Base-by-base conservation (phyloP, 2,888 invertebrate species). In the Andricus quercusramuli region DNA sequence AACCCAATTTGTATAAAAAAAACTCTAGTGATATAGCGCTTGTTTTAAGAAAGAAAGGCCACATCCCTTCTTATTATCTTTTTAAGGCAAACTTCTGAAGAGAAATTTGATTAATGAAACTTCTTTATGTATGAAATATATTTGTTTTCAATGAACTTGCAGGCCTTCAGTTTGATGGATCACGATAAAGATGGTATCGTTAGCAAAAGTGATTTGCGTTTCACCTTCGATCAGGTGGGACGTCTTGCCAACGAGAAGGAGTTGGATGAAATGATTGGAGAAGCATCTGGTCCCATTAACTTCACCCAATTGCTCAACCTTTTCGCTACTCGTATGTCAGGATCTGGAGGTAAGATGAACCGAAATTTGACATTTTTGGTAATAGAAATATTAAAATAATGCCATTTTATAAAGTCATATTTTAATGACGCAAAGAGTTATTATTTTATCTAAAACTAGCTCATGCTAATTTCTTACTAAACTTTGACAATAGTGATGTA, bases 121-220 rank as follows among this genome's bases (percentile, higher is more conserved):
- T 47, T 4, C 17, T 0, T 47, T 17, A 47, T 47, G 17, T 22
- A 8, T 66, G 17, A 2, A 37, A 41, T 17, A 22, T 11, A 25
- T 41, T 37, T n/a, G 11, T n/a, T 17, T 66, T n/a, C 0, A 15
- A 29, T 13, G 20, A 6, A 66, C 0, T 83, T 79, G 9, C 93
- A 97, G 96, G 98, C 97, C 92, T 98, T 98, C 97, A 96, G 96
- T 94, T 96, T 98, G 91, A 98, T 98, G 97, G 98, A 98, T 95
- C 96, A 96, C 94, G 98, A 98, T 95, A 98, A 98, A 94, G 98
- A 98, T 93, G 97, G 97, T 89, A 95, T 97, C 94, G 95, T 96
- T 94, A 94, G 97, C 93, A 98, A 98, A 95, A 96, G 96, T 93
- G 98, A 98, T 94, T 95, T 98, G 92, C 96, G 97, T 93, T 96